Evolutionary conservation across 2,797 vertebrate species (phyloP).

Genomic region (Erethizon dorsatum): DNA sequence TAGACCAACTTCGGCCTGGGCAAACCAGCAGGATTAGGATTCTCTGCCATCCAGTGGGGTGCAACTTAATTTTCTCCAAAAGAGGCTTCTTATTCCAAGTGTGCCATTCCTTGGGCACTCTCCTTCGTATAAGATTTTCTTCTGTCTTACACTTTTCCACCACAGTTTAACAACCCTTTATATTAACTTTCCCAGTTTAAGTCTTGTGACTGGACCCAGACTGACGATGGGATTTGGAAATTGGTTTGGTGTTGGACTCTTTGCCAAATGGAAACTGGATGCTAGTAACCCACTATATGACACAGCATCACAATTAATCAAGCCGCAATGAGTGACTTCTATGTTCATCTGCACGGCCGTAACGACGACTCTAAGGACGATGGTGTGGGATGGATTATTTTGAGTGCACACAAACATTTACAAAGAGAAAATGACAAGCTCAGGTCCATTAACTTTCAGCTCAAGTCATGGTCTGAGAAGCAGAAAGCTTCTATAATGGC

Average conservation of each 20-base stretch:
- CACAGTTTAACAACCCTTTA: neutral
- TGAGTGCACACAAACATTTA: conserved; percentile 26
- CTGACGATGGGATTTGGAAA: neutral
- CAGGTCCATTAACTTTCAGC: conserved; percentile 2
- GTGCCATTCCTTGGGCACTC: neutral
- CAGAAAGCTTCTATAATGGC: conserved; percentile 24
- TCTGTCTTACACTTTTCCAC: neutral
- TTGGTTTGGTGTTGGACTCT: neutral
- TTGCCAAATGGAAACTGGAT: neutral
- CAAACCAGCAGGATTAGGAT: neutral
- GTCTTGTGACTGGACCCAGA: neutral
- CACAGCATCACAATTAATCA: neutral
- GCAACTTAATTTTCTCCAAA: neutral
- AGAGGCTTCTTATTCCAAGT: neutral
- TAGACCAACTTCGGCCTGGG: neutral
- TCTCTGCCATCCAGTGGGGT: neutral
- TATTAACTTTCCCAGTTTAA: neutral
- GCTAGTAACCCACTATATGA: neutral
- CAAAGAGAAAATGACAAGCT: conserved; percentile 43
- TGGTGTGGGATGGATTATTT: neutral
- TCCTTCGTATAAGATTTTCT: neutral
- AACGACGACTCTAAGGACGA: neutral
- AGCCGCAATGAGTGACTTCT: conserved; percentile 24
- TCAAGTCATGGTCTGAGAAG: conserved; percentile 10
- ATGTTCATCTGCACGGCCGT: neutral